A percentile compares a stretch with the other conserved stretches of the same genome.
Conservation (phyloP, 1,140 invertebrate species). For the Drosophila dunni region DNA sequence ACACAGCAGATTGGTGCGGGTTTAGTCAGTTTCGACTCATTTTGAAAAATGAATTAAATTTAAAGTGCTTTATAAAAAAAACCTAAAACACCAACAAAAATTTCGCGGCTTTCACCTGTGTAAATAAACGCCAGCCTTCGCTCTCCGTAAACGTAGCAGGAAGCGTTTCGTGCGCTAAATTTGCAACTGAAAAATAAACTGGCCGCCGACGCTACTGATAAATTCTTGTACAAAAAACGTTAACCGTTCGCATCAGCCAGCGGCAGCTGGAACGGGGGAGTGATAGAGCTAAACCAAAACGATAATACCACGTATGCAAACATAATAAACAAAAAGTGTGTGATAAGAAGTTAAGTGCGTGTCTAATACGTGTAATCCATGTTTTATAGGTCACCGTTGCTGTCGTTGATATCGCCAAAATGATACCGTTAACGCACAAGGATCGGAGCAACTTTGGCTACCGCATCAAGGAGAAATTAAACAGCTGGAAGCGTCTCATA, state of each 20-base stretch:
- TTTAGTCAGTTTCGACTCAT: constrained; percentile 43
- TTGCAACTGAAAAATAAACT: constrained; percentile 32
- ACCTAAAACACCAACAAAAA: constrained; percentile 34
- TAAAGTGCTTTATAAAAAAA: constrained; percentile 33
- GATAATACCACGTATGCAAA: constrained; percentile 81
- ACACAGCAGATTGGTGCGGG: constrained; percentile 72
- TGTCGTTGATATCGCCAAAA: constrained; percentile 31
- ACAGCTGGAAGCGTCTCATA: constrained; percentile 93
- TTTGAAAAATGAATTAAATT: constrained; percentile 72
- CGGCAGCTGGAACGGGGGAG: constrained; percentile 41
- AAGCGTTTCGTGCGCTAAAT: constrained; percentile 48
- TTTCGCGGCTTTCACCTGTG: constrained; percentile 53
- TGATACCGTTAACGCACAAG: constrained; percentile 90
- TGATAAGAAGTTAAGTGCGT: constrained; percentile 41
- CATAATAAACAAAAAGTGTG: constrained; percentile 39
- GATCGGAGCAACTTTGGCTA: constrained; percentile 88
- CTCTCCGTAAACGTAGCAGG: constrained; percentile 44
- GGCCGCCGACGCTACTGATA: constrained; percentile 48
- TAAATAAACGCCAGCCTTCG: constrained; percentile 41
- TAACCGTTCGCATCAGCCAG: constrained; percentile 35
- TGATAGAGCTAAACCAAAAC: constrained; percentile 29
- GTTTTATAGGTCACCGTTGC: constrained; percentile 12
- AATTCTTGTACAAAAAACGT: constrained; percentile 46
- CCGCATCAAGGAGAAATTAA: constrained; percentile 89
- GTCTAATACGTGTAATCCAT: constrained; percentile 2